Evolutionary conservation across 2,113 vertebrate species (phyloP).

Genomic region (Piaya cayana): DNA sequence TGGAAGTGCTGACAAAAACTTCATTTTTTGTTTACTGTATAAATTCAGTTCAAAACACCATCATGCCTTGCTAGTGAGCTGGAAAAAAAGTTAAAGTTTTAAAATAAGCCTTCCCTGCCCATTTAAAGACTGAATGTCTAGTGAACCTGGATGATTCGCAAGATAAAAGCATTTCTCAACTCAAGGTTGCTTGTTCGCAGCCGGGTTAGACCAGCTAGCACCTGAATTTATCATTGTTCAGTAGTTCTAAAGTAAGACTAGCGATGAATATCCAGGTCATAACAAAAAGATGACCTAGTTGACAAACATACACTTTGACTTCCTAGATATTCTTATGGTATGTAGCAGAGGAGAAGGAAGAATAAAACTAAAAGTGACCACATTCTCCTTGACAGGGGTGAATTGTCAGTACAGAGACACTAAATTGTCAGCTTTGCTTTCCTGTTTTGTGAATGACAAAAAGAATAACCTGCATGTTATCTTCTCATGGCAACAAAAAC

Average conservation of each 20-base stretch:
- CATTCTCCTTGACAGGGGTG: not conserved
- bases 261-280: not conserved
- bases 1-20: conserved; percentile 43
- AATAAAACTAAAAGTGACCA: not conserved
- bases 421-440: not conserved
- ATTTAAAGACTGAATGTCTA: not conserved
- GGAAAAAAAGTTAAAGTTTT: not conserved
- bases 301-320: not conserved
- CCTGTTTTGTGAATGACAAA: not conserved
- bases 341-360: not conserved
- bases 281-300: not conserved
- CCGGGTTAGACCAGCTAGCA: not conserved
- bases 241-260: not conserved
- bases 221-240: not conserved
- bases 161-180: not conserved
- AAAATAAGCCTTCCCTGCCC: no score
- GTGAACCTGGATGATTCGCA: not conserved
- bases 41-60: conserved; percentile 37
- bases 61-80: not conserved
- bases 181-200: not conserved
- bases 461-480: not conserved
- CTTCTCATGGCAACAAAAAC: not conserved
- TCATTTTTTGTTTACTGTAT: conserved; percentile 56
- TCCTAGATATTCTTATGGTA: not conserved
- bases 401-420: not conserved